These are phyloP conservation scores for Pristiophorus japonicus DNA, from an alignment of 2,113 vertebrate species.

Conservation along the genomic window DNA sequence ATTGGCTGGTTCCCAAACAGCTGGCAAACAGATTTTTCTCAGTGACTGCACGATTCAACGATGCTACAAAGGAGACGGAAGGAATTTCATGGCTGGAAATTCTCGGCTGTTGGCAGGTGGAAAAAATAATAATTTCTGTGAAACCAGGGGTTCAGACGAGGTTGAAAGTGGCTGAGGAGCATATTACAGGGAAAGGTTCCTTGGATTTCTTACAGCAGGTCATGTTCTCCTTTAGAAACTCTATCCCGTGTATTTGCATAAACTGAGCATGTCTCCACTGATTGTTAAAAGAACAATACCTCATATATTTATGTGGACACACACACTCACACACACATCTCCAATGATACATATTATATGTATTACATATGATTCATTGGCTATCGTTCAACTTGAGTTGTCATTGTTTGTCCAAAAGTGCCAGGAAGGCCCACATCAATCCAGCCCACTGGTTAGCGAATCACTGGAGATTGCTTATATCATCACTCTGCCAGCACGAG, in stretches of 20 bases:
- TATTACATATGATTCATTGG: background rate
- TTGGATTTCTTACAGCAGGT: background rate
- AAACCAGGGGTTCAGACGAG: background rate
- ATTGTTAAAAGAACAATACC: background rate
- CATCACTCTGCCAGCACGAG: background rate
- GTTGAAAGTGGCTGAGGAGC: background rate
- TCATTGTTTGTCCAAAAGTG: background rate
- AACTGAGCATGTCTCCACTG: background rate
- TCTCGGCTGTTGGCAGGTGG: background rate
- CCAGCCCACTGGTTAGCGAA: background rate
- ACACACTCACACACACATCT: background rate
- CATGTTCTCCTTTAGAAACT: background rate
- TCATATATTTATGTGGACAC: background rate
- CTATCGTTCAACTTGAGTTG: background rate
- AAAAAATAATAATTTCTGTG: background rate
- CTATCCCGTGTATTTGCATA: background rate
- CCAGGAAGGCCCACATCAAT: background rate
- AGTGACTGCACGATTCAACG: background rate
- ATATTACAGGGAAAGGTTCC: background rate
- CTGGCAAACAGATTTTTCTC: slow-evolving; percentile 17
- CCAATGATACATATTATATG: background rate
- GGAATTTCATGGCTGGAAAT: background rate
- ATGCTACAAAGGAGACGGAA: background rate
- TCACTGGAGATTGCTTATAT: background rate
- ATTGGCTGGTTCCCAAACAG: background rate